Evolutionary conservation across 2,113 vertebrate species (phyloP).

Genomic region (Brachypodius melanocephalos): DNA sequence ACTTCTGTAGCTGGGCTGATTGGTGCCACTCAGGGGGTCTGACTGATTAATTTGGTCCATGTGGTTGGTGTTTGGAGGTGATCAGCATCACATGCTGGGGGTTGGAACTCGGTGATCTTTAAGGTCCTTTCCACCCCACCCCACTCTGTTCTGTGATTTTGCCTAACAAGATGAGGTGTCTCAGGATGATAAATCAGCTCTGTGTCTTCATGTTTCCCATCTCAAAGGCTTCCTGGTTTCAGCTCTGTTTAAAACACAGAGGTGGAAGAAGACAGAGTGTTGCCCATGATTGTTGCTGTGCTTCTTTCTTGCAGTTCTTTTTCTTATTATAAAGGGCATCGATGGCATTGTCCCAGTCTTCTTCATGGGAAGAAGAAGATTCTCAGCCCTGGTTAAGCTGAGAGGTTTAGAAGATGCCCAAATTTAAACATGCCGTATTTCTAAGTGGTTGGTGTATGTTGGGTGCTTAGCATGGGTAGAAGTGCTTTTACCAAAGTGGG

Average conservation of each 20-base stretch:
- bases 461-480: not conserved
- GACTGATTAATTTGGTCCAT: not conserved
- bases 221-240: not conserved
- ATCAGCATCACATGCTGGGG: not conserved
- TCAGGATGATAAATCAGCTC: not conserved
- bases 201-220: not conserved
- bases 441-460: not conserved
- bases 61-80: not conserved
- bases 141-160: not conserved
- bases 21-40: not conserved
- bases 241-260: fast-evolving
- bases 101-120: not conserved
- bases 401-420: not conserved
- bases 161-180: not conserved
- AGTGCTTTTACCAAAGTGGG: not conserved
- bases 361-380: not conserved
- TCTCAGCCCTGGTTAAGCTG: not conserved
- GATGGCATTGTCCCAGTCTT: fast-evolving
- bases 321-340: not conserved
- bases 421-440: not conserved
- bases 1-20: not conserved
- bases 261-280: not conserved
- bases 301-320: not conserved
- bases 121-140: not conserved
- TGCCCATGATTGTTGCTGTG: not conserved